phyloP scores from a whole-genome alignment of 2,888 invertebrate genomes.

The Acleris laterana region DNA sequence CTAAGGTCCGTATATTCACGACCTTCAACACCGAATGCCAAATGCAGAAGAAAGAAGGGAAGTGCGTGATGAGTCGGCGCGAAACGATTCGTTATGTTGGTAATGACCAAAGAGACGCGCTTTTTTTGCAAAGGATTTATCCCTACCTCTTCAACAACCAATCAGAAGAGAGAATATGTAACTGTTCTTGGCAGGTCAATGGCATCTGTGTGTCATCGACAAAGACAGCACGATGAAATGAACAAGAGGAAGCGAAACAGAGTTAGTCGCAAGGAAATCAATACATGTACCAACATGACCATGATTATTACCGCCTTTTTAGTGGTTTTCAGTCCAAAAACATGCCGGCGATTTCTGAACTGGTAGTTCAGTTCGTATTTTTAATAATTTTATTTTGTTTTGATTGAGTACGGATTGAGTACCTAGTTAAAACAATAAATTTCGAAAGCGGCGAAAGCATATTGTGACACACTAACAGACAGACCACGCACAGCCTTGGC shows the following conservation, averaged over 20 bases:
- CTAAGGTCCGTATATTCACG: conserved; percentile 72
- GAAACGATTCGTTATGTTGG: conserved; percentile 63
- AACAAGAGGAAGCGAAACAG: conserved; percentile 49
- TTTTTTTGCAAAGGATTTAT: conserved; percentile 53
- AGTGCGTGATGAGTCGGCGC: conserved; percentile 69
- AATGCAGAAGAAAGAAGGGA: conserved; percentile 80
- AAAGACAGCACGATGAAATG: conserved; percentile 45
- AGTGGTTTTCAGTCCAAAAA: conserved; percentile 29
- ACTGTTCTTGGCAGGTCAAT: conserved; percentile 63
- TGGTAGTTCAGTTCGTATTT: no score
- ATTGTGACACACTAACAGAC: no score
- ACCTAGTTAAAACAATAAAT: no score
- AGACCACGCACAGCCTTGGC: no score
- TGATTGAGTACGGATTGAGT: no score
- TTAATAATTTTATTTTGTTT: no score
- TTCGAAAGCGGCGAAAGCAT: no score
- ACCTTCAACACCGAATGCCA: conserved; percentile 81
- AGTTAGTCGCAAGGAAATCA: conserved; percentile 32
- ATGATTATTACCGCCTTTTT: conserved; percentile 29
- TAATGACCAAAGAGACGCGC: conserved; percentile 53
- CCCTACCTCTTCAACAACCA: conserved; percentile 57
- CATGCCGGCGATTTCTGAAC: background rate
- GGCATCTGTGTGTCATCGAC: conserved; percentile 57
- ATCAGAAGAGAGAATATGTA: conserved; percentile 51
- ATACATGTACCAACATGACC: conserved; percentile 29